These are phyloP conservation scores for Hydriomena furcata DNA, from an alignment of 2,888 invertebrate species.

Conservation along the genomic window DNA sequence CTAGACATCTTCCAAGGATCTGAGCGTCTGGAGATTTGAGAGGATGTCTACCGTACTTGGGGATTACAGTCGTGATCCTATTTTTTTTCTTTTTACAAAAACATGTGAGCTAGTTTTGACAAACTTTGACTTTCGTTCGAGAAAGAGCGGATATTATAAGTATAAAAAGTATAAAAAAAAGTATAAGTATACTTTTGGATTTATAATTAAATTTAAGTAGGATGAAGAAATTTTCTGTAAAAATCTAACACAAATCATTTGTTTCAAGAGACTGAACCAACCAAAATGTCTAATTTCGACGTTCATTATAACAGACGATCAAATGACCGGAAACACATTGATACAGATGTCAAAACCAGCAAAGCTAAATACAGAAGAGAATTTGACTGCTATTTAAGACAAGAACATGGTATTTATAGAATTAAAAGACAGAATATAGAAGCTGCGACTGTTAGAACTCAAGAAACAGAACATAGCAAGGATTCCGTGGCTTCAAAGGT, in stretches of 20 bases:
- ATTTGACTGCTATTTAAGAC: constrained; percentile 16
- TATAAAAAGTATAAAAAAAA: too few species aligned
- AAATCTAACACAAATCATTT: constrained; percentile 46
- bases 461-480: not conserved
- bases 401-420: constrained; percentile 15
- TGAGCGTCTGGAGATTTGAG: too few species aligned
- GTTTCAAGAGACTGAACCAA: constrained; percentile 60
- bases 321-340: not conserved
- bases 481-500: not conserved
- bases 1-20: too few species aligned
- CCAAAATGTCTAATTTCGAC: not conserved
- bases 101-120: too few species aligned
- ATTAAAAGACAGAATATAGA: constrained; percentile 4
- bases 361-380: not conserved
- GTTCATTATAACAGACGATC: not conserved
- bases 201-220: too few species aligned
- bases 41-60: too few species aligned
- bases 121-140: too few species aligned
- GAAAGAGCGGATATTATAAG: too few species aligned
- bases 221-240: too few species aligned
- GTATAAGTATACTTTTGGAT: too few species aligned
- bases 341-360: not conserved
- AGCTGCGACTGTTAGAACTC: not conserved
- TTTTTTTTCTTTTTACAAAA: too few species aligned
- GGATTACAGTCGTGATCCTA: too few species aligned